These are phyloP conservation scores for Brachionus rubens DNA, from an alignment of 1,140 invertebrate species.

Conservation along the genomic window DNA sequence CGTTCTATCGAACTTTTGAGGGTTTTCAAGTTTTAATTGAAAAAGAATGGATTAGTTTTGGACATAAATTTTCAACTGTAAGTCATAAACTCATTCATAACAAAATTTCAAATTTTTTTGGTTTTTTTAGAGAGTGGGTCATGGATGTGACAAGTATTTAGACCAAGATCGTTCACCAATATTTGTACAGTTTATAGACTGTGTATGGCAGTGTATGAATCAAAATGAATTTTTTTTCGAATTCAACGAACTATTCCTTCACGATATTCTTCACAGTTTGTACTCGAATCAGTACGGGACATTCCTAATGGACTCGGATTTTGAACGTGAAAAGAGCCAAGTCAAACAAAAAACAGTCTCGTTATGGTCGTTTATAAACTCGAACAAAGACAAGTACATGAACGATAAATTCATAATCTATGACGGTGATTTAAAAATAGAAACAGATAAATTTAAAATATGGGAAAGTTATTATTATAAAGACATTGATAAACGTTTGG, in stretches of 20 bases:
- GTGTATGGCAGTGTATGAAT: conserved; percentile 81
- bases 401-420: conserved; percentile 81
- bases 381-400: conserved; percentile 74
- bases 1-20: conserved; percentile 85
- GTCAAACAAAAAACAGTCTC: conserved; percentile 85
- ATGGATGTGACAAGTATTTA: conserved; percentile 28
- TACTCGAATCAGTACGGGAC: conserved; percentile 97
- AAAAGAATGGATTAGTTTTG: conserved; percentile 91
- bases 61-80: conserved; percentile 84
- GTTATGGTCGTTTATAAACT: conserved; percentile 92
- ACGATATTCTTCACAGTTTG: conserved; percentile 90
- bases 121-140: conserved; percentile 25
- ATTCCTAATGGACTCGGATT: conserved; percentile 81
- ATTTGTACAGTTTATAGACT: conserved; percentile 95
- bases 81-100: conserved; percentile 88
- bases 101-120: conserved; percentile 62
- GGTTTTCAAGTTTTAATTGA: conserved; percentile 87
- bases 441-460: neutral
- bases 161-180: conserved; percentile 73
- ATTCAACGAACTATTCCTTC: conserved; percentile 93
- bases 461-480: conserved; percentile 30
- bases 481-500: neutral
- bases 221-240: conserved; percentile 74
- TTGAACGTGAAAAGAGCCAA: conserved; percentile 64
- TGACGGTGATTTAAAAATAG: conserved; percentile 58